Base-by-base conservation (phyloP, 2,888 invertebrate genomes). In the Zygothrica quintamaculata region DNA sequence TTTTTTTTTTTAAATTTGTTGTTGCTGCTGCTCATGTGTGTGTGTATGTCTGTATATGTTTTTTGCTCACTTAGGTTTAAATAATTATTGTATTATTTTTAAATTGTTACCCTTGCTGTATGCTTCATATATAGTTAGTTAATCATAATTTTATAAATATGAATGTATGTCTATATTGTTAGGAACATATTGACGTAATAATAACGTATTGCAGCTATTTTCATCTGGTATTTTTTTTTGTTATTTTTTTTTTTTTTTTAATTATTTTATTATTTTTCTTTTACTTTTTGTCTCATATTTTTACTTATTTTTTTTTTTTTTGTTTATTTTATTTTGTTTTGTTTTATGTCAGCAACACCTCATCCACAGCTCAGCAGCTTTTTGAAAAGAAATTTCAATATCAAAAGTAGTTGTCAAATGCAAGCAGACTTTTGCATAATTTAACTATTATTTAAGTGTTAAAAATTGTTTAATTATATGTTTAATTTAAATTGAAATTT, bases 161-260 rank as follows among this genome's bases (percentile, higher is more conserved):
- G 65, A 47, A 44, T 69, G 76, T 84, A 52, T 88, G 81, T 87
- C 84, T 88, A 88, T 88, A 87, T 89, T 89, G 89, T 74, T 90
- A 90, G 90, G 90, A 90, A 90, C 90, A 90, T 90, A 91, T 82
- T 90, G 90, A 90, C 90, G 89, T 89, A 89, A 90, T 90, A 88
- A 74, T 86, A 90, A 90, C 90, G 90, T 91, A 90, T 90, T 90
- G 90, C 91, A 90, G 90, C 90, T 91, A 89, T 90, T 89, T 74
- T 68, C 31, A 56, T 66, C 33, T 70, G 47, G 60, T 67, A 59
- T 64, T 70, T 43, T 69, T 58, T 62, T 57, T 64, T 51, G 60
- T 53, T 51, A 44, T 67, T 26, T 39, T 15, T 50, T 50, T 37
- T 47, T 26, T 51, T n/a, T 22, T 33, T 26, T 34, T 5, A 26